These are phyloP conservation scores for Epinotia ramella DNA, from an alignment of 2,888 invertebrate species.

Conservation along the genomic window DNA sequence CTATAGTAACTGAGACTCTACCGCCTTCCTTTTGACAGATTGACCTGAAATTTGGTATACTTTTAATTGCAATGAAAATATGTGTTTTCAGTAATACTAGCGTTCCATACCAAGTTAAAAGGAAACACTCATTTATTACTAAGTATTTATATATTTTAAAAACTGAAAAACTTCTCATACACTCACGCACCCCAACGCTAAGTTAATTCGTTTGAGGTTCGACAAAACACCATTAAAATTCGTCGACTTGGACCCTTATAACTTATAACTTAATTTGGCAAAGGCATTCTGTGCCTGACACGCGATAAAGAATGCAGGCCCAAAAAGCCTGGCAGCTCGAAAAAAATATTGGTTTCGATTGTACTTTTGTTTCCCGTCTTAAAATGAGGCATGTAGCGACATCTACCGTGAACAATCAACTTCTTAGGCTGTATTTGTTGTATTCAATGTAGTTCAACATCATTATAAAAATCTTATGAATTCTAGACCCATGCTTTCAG, in stretches of 20 bases:
- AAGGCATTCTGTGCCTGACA: conserved; percentile 1
- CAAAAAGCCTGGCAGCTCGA: not conserved
- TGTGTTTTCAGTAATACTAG: too few species aligned
- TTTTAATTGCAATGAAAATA: too few species aligned
- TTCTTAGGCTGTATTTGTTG: not conserved
- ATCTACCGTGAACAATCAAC: not conserved
- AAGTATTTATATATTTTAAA: too few species aligned
- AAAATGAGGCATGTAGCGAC: not conserved
- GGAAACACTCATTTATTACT: not conserved
- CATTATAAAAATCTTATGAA: not conserved
- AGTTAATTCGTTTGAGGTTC: not conserved
- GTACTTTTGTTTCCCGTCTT: not conserved
- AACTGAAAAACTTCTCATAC: too few species aligned
- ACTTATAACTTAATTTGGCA: conserved; percentile 3
- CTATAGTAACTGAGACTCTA: too few species aligned
- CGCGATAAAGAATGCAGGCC: conserved; percentile 4
- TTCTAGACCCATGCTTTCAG: not conserved
- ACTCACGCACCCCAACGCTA: not conserved
- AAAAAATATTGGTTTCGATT: not conserved
- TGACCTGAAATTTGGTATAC: too few species aligned
- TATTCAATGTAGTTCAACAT: not conserved
- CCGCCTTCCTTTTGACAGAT: too few species aligned
- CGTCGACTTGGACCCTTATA: not conserved
- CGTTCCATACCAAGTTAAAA: not conserved
- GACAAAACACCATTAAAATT: not conserved